These are phyloP conservation scores for Petrocephalus microphthalmus DNA, from an alignment of 2,113 vertebrate genomes.

Conservation along the genomic window DNA sequence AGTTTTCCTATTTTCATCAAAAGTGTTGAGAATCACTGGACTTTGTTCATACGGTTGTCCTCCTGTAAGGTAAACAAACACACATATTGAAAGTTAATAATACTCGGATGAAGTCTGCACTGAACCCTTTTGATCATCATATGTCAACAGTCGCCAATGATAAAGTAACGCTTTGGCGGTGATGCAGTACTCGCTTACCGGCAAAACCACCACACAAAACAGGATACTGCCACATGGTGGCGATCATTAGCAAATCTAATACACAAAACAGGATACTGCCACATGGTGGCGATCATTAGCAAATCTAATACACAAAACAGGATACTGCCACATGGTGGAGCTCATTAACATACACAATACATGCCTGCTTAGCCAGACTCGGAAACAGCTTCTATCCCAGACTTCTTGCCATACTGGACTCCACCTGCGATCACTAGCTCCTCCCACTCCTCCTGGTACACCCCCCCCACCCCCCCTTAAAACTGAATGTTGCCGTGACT, in stretches of 20 bases:
- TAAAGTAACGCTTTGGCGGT: not conserved
- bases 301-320: not conserved
- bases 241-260: not conserved
- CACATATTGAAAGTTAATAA: not conserved
- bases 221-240: conserved; percentile 9
- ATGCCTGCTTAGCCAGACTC: not conserved
- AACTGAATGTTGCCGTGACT: not conserved
- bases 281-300: not conserved
- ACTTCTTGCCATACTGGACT: not conserved
- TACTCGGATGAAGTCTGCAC: not conserved
- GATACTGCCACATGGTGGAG: not conserved
- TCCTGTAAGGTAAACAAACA: conserved; percentile 56
- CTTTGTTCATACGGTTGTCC: conserved; percentile 75
- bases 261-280: not conserved
- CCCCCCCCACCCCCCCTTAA: not conserved
- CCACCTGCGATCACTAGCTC: not conserved
- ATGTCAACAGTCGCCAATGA: not conserved
- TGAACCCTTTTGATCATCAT: not conserved
- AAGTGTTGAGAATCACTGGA: conserved; percentile 74
- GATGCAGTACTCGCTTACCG: not conserved
- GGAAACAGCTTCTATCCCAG: not conserved
- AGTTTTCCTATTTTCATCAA: conserved; percentile 58
- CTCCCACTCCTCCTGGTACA: not conserved
- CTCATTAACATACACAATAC: not conserved
- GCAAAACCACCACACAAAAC: not conserved